phyloP scores from a whole-genome alignment of 1,140 invertebrate species.

The Danaus melanippus region DNA sequence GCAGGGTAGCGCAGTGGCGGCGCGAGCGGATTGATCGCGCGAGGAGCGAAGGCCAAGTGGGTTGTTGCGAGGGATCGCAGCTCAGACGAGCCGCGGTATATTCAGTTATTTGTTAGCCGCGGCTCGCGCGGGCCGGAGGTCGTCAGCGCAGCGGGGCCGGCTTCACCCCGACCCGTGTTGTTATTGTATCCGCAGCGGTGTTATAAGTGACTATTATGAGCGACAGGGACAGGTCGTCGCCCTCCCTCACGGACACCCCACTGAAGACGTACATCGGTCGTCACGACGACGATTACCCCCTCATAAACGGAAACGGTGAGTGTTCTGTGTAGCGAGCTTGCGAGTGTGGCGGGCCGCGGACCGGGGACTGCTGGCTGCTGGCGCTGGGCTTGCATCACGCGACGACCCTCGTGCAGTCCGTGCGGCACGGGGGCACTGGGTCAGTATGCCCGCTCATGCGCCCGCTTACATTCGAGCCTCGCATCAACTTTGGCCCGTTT shows the following conservation, averaged over 20 bases:
- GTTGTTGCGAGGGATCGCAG: conserved; percentile 13
- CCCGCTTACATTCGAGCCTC: conserved; percentile 7
- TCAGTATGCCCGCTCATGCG: conserved; percentile 22
- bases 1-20: conserved; percentile 18
- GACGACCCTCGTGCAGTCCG: conserved; percentile 18
- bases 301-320: conserved; percentile 82
- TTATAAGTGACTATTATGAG: conserved; percentile 75
- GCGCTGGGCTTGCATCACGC: conserved; percentile 26
- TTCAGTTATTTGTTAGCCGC: conserved; percentile 60
- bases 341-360: conserved; percentile 1
- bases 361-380: conserved; percentile 11
- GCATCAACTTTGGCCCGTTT: conserved; percentile 16
- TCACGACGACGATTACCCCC: conserved; percentile 82
- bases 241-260: conserved; percentile 84
- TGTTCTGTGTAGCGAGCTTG: conserved; percentile 25
- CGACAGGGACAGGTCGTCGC: conserved; percentile 84
- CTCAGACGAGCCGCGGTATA: conserved; percentile 25
- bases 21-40: conserved; percentile 29
- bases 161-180: conserved; percentile 57
- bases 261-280: conserved; percentile 83
- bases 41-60: conserved; percentile 14
- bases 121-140: conserved; percentile 66
- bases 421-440: conserved; percentile 27
- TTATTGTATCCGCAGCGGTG: conserved; percentile 46
- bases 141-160: conserved; percentile 63